Evolutionary conservation across 2,113 vertebrate species (phyloP).

Genomic region (Climacteris rufus): DNA sequence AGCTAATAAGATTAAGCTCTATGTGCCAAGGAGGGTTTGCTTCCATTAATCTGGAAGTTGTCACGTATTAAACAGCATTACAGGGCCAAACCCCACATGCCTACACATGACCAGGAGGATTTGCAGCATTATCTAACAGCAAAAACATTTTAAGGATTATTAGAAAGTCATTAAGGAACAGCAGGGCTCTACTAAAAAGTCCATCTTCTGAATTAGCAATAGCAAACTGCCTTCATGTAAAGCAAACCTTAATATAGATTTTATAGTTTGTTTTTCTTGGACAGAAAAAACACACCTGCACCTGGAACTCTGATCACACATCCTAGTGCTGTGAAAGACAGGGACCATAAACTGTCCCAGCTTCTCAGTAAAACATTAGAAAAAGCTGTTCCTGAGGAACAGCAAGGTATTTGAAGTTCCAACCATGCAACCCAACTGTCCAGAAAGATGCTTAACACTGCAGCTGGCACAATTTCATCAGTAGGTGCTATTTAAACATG

Average conservation of each 20-base stretch:
- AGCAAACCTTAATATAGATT: neutral
- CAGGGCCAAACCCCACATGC: neutral
- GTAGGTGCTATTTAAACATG: neutral
- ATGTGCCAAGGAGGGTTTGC: conserved; percentile 19
- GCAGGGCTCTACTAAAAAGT: neutral
- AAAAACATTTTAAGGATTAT: conserved; percentile 21
- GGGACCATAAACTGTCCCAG: neutral
- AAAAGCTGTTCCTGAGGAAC: neutral
- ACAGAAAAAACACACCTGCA: neutral
- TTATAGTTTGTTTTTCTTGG: neutral
- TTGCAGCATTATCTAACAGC: neutral
- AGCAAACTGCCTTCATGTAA: neutral
- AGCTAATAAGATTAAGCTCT: conserved; percentile 24
- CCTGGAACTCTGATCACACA: neutral
- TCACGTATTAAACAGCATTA: conserved; percentile 22
- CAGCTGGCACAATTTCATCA: neutral
- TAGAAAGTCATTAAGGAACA: conserved; percentile 13
- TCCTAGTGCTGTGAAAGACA: neutral
- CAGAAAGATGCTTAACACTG: neutral
- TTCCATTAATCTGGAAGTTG: conserved; percentile 32
- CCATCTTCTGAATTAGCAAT: neutral
- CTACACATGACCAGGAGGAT: neutral
- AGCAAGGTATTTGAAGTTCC: neutral
- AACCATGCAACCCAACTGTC: neutral
- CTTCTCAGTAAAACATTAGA: neutral